A percentile compares a stretch with the other conserved stretches of the same genome.
phyloP scores from a whole-genome alignment of 2,888 invertebrate genomes.

The Cephus sareptanus region DNA sequence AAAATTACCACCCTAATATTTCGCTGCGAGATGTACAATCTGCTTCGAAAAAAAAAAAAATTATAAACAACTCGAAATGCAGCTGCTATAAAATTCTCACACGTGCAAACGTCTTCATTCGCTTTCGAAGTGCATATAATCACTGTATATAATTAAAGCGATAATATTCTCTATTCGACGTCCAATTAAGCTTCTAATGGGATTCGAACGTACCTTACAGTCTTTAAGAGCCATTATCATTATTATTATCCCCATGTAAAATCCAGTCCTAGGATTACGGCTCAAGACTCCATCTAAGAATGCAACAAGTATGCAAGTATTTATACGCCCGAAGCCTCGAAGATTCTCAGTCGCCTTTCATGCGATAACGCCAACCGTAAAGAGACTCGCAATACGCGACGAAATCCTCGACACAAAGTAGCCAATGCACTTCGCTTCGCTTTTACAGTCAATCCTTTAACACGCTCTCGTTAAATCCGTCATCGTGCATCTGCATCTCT shows the following conservation, averaged over 20 bases:
- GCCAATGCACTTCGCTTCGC: not conserved
- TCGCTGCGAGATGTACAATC: not conserved
- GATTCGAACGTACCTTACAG: not conserved
- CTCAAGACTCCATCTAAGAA: not conserved
- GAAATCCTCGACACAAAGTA: not conserved
- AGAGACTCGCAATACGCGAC: not conserved
- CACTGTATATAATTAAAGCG: not conserved
- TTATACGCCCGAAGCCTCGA: not conserved
- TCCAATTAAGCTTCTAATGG: not conserved
- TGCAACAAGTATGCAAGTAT: not conserved
- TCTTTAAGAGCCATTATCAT: not conserved
- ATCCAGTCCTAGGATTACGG: not conserved
- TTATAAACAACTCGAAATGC: not conserved
- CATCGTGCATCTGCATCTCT: not conserved
- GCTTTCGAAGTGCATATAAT: not conserved
- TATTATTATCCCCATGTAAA: not conserved
- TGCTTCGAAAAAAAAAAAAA: not conserved
- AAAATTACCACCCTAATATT: not conserved
- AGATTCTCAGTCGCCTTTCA: not conserved
- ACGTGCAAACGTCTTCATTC: not conserved
- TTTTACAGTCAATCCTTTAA: not conserved
- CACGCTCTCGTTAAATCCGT: not conserved
- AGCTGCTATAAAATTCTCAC: not conserved
- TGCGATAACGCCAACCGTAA: not conserved
- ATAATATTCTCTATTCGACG: not conserved